Base-by-base conservation (phyloP, 2,888 invertebrate species). In the Gasteruption jaculator region DNA sequence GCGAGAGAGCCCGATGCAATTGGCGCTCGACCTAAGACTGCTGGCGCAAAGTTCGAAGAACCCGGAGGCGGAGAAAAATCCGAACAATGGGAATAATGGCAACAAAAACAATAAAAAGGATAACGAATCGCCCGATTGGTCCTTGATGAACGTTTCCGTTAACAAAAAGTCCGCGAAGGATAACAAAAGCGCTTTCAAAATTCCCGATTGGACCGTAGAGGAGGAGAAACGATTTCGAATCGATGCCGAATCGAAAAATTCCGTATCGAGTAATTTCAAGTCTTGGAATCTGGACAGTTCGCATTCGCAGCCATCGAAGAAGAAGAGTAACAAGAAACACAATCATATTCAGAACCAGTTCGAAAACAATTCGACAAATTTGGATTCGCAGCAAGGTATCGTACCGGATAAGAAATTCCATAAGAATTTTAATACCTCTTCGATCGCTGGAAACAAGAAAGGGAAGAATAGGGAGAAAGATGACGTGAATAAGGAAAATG, bases 21-120 rank as follows among this genome's bases (percentile, higher is more conserved):
- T 80, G n/a, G 76, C 80, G 2, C 71, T 80, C 41, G 82, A 83
- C 68, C 73, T 83, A 41, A 73, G 82, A 36, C 76, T 76, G n/a
- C 33, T 69, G 12, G 68, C 72, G 31, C 75, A 76, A 44, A 67
- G 66, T 4, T 3, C 53, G 63, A 27, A 38, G 5, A 37, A 7
- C 5, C 19, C 42, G 14, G 31, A 25, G 10, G 62, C 65, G 46
- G 61, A 73, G 12, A 53, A 53, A 21, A 2, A 38, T 12, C 30
- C 21, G 1, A 37, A 15, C 22, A 50, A 61, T 2, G 54, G 49
- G 14, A 38, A 18, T 32, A 40, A 52, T 12, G 60, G 52, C 20
- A 56, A 42, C 6, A 60, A 51, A 32, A 32, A 34, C 2, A 35
- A 41, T 4, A 58, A 58, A 30, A 65, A 63, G 4, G 67, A 68